Base-by-base conservation (phyloP, 2,797 vertebrate genomes). In the Sebastes vulpes region DNA sequence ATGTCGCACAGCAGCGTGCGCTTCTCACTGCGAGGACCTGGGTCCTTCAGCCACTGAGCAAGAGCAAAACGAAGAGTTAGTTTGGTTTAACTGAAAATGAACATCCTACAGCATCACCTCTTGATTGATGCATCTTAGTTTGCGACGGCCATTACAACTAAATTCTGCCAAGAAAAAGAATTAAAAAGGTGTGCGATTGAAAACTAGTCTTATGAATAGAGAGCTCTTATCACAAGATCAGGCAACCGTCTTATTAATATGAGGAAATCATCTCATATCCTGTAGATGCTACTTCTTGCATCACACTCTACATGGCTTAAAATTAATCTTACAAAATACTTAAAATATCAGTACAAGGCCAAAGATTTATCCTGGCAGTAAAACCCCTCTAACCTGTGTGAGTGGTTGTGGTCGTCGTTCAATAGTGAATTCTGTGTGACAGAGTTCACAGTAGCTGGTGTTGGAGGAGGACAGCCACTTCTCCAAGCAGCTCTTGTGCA, bases 381-480 rank as follows among this genome's bases (percentile, higher is more conserved):
- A 60, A 31, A 42, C 38, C 57, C 48, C 28, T 82, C 84, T 87
- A 18, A 99, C 98, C 98, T 99, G 98, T 88, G 97, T 99, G 89
- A 99, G 97, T 85, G 98, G 97, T 64, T 97, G 96, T 4, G 98
- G 98, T 88, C 97, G 95, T 88, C 98, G 97, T 90, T 99, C 98
- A 71, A 98, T 97, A 21, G 97, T 97, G 87, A 99, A 99, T 93
- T 99, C 98, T 5, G 98, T 98, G 95, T 99, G 98, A 93, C 98
- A 99, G 79, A 99, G 97, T 94, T 99, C 98, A 74, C 98, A 99
- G 96, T 98, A 99, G 95, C 97, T 99, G 92, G 98, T 99, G 96
- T 99, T 99, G 83, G 98, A 99, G 38, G 98, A 99, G 18, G 98
- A 99, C 29, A 99, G 97, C 98, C 98, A 99, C 92, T 97, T 98